Percentiles rank a stretch among this genome's conserved stretches.
Evolutionary conservation across 1,140 invertebrate genomes (phyloP).

Genomic region (Drosophila carrolli): DNA sequence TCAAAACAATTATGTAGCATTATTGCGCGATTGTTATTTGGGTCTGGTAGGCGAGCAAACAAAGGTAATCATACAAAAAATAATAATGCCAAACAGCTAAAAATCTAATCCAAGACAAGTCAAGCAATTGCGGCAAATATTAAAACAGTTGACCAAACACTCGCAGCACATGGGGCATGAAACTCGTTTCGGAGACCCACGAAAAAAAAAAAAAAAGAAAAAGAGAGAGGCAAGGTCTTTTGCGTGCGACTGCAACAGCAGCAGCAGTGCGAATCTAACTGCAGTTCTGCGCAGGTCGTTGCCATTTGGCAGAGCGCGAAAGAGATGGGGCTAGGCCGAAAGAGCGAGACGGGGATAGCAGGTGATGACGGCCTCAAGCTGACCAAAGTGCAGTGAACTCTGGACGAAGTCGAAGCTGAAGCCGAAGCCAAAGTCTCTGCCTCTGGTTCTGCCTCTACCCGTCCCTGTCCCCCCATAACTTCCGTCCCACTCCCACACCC

Average conservation of each 20-base stretch:
- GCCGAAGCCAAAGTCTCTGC: background rate
- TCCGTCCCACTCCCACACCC: slow-evolving; percentile 18
- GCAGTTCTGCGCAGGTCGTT: slow-evolving; percentile 81
- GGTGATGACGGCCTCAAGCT: slow-evolving; percentile 62
- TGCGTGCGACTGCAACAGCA: slow-evolving; percentile 71
- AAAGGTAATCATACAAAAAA: slow-evolving; percentile 28
- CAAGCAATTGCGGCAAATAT: slow-evolving; percentile 67
- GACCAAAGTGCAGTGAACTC: slow-evolving; percentile 74
- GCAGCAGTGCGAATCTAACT: slow-evolving; percentile 65
- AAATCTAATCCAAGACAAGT: slow-evolving; percentile 71
- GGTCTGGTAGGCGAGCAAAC: slow-evolving; percentile 41
- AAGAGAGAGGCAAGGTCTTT: slow-evolving; percentile 76
- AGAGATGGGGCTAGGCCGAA: slow-evolving; percentile 15
- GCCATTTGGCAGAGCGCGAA: slow-evolving; percentile 52
- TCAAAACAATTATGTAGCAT: slow-evolving; percentile 40
- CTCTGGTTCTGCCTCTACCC: background rate
- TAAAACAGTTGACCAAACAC: slow-evolving; percentile 73
- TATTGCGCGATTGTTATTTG: slow-evolving; percentile 54
- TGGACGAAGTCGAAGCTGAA: slow-evolving; percentile 30
- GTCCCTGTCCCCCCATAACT: background rate
- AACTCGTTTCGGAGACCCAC: slow-evolving; percentile 62
- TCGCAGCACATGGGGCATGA: slow-evolving; percentile 16
- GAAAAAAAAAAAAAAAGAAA: slow-evolving; percentile 63
- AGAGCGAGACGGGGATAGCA: slow-evolving; percentile 26
- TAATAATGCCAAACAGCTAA: slow-evolving; percentile 34